phyloP scores from a whole-genome alignment of 2,888 invertebrate species.

The Andricus quercusramuli region DNA sequence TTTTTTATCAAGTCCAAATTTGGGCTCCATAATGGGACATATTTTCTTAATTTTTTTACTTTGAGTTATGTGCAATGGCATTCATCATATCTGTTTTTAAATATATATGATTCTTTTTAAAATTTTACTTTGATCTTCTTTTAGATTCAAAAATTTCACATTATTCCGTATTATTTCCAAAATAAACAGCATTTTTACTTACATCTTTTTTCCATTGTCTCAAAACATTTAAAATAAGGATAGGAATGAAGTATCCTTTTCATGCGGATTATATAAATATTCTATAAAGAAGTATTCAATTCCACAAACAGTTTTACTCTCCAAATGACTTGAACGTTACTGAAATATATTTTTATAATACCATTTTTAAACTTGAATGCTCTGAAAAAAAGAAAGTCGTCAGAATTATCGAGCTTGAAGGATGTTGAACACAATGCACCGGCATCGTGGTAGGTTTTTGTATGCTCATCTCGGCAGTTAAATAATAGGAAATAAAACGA shows the following conservation, averaged over 20 bases:
- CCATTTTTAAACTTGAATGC: not conserved
- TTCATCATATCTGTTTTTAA: not conserved
- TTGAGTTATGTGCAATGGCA: not conserved
- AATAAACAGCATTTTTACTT: too few relatives aligned
- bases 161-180: too few relatives aligned
- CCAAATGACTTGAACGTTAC: too few relatives aligned
- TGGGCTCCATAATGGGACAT: not conserved
- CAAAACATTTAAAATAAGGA: too few relatives aligned
- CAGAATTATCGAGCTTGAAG: slow-evolving; percentile 22
- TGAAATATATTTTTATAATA: not conserved
- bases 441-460: slow-evolving; percentile 59
- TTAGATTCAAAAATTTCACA: too few relatives aligned
- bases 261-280: too few relatives aligned
- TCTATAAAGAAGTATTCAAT: too few relatives aligned
- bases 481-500: slow-evolving; percentile 65
- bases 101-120: too few relatives aligned
- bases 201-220: too few relatives aligned
- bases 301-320: too few relatives aligned
- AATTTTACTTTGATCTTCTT: too few relatives aligned
- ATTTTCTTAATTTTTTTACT: not conserved
- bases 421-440: slow-evolving; percentile 58
- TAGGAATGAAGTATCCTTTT: too few relatives aligned
- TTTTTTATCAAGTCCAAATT: not conserved
- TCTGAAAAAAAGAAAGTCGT: not conserved
- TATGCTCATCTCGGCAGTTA: slow-evolving; percentile 60